Base-by-base conservation (phyloP, 2,113 vertebrate species). In the Gasterosteus nipponicus region DNA sequence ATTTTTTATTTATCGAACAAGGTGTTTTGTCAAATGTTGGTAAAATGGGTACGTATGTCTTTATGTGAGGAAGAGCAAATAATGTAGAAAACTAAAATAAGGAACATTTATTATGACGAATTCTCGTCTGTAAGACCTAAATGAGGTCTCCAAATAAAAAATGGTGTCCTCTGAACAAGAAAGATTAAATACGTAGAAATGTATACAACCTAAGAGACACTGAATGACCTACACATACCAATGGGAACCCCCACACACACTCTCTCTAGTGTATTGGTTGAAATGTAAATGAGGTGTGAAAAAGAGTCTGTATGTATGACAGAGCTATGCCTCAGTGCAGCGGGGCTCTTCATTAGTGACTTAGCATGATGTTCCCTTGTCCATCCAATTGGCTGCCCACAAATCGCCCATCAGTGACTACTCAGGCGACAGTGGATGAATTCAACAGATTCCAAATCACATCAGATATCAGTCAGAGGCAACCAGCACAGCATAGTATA, bases 321-420 rank as follows among this genome's bases (percentile, higher is more conserved):
- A 15, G 47, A 49, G 64, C 54, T 26, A 38, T 14, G 31, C 22
- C 22, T 57, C 42, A 75, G 60, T 73, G 58, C 82, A 59, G 72
- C 73, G 19, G 31, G 29, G 68, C 71, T 75, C 39, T 80, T 87
- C 68, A 77, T 82, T 83, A 81, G 59, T 39, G 41, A 71, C 69
- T 29, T 33, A 31, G 44, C 51, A 16, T 83, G 76, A 81, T 77
- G 65, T 60, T 69, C 78, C 73, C 75, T 78, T 88, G 69, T 75
- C 84, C 7, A 58, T 89, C 73, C 82, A 47, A 31, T 57, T 72
- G 78, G 81, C 83, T 75, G 69, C 39, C 66, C 58, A 83, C 72
- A 75, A 89, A 88, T 70, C 77, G 61, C 67, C 69, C 65, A 77
- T 79, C 60, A 73, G 69, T 77, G 58, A 77, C 69, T 31, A 78